Conservation (phyloP, 2,113 vertebrate genomes). For the Climacteris rufus region DNA sequence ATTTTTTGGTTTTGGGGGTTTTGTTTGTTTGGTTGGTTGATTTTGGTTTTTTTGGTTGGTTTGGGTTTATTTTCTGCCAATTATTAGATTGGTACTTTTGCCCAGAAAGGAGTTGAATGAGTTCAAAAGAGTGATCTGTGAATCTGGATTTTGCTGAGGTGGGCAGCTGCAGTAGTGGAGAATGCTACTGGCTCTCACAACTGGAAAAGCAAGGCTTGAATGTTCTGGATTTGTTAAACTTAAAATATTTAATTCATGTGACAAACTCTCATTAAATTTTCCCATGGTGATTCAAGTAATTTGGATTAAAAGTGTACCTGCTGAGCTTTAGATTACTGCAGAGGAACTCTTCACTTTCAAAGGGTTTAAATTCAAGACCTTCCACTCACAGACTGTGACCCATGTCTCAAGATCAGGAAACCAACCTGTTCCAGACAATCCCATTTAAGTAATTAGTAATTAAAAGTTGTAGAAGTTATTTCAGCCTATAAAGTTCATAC, state of each 20-base stretch:
- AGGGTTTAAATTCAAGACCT: neutral
- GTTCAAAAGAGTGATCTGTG: neutral
- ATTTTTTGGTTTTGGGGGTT: too few species aligned
- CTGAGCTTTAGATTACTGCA: neutral
- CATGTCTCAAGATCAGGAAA: neutral
- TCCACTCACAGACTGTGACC: neutral
- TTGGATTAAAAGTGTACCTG: neutral
- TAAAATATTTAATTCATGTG: neutral
- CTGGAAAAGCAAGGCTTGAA: neutral
- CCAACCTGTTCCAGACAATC: neutral
- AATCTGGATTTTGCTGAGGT: neutral
- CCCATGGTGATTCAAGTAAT: neutral
- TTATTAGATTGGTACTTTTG: neutral
- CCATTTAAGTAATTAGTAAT: constrained; percentile 3
- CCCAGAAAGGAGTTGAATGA: neutral
- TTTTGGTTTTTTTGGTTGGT: too few species aligned
- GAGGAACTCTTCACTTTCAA: neutral
- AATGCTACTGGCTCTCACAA: neutral
- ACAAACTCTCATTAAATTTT: neutral
- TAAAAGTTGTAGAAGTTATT: neutral
- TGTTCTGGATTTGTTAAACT: neutral
- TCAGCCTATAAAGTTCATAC: neutral
- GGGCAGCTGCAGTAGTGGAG: neutral
- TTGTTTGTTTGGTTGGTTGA: too few species aligned
- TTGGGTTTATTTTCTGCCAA: neutral